Percentiles rank a stretch among this genome's conserved stretches.
Conservation (phyloP, 92 coral and sea anemone genomes). For the Parazoanthus atlanticus region DNA sequence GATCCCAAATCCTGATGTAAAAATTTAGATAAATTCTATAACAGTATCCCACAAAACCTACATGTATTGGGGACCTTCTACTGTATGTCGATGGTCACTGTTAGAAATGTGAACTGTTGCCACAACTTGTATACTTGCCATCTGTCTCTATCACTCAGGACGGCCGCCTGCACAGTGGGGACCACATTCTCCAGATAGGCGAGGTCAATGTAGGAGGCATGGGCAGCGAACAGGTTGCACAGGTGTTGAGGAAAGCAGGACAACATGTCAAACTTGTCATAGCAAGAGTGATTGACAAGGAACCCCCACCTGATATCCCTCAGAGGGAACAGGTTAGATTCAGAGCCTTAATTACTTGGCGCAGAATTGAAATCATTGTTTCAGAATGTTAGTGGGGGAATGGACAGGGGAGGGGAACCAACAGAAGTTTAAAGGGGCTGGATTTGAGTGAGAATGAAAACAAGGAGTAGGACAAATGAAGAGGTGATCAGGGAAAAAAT, state of each 20-base stretch:
- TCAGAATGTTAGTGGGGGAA: background rate
- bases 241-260: slow-evolving; percentile 93
- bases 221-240: slow-evolving; percentile 99
- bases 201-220: slow-evolving; percentile 98
- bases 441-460: background rate
- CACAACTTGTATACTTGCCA: background rate
- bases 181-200: slow-evolving; percentile 96
- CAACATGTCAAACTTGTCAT: slow-evolving; percentile 94
- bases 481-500: no score
- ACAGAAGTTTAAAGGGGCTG: background rate
- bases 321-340: slow-evolving; percentile 58
- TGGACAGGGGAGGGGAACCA: no score
- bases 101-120: no score
- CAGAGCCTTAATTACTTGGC: background rate
- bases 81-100: no score
- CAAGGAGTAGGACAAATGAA: no score
- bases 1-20: no score
- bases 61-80: no score
- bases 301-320: slow-evolving; percentile 61
- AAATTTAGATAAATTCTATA: no score
- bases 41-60: no score
- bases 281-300: slow-evolving; percentile 80
- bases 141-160: slow-evolving; percentile 57
- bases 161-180: slow-evolving; percentile 92
- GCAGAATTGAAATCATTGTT: background rate